These are phyloP conservation scores for Torymus tubicola DNA, from an alignment of 2,888 invertebrate genomes.

Conservation along the genomic window DNA sequence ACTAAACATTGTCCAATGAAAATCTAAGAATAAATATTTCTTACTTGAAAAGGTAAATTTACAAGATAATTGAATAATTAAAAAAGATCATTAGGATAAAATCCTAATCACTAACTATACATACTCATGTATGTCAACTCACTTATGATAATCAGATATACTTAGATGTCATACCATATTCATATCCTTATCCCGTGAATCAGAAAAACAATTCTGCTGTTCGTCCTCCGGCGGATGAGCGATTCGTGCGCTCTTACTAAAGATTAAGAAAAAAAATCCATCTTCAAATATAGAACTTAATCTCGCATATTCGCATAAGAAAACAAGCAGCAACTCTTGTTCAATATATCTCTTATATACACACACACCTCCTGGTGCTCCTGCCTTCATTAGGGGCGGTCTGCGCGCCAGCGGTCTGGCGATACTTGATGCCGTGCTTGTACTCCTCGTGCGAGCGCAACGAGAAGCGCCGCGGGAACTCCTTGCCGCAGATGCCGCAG, in stretches of 20 bases:
- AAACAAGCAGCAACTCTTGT: neutral
- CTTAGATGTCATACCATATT: conserved; percentile 37
- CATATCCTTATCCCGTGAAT: conserved; percentile 67
- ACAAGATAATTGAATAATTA: no score
- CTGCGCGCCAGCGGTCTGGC: conserved; percentile 64
- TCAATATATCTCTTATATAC: neutral
- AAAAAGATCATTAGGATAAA: no score
- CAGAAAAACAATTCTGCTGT: conserved; percentile 67
- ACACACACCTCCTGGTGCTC: conserved; percentile 34
- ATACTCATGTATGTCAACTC: no score
- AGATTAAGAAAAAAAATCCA: conserved; percentile 36
- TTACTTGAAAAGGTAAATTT: no score
- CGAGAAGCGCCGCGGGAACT: conserved; percentile 78
- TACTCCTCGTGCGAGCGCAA: conserved; percentile 80
- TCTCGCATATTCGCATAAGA: neutral
- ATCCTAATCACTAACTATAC: no score
- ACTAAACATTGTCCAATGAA: no score
- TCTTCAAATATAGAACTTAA: no score
- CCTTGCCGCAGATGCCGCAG: conserved; percentile 79
- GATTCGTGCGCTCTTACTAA: conserved; percentile 71
- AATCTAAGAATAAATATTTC: no score
- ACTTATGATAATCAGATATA: no score
- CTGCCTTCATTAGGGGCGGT: conserved; percentile 61
- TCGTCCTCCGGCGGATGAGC: conserved; percentile 69
- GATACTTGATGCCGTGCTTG: conserved; percentile 78